Evolutionary conservation across 2,888 invertebrate species (phyloP).

Genomic region (Tetheella fluctuosa): DNA sequence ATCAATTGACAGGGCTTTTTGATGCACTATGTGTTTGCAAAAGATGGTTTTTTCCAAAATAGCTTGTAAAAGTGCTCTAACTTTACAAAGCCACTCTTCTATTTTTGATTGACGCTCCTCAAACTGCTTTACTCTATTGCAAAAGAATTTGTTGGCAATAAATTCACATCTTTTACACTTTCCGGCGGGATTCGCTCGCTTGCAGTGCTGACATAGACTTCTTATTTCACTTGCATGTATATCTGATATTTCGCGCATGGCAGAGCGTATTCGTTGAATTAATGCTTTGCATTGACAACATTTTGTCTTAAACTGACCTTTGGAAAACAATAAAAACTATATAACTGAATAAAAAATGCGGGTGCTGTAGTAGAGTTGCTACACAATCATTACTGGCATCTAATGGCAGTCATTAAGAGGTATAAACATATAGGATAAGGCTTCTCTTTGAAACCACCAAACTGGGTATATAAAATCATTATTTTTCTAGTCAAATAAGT

Average conservation of each 20-base stretch:
- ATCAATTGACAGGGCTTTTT: slow-evolving; percentile 18
- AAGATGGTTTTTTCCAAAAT: slow-evolving; percentile 35
- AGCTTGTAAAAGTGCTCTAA: slow-evolving; percentile 40
- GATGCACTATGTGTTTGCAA: slow-evolving; percentile 35
- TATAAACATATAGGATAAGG: too few relatives aligned
- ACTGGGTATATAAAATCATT: too few relatives aligned
- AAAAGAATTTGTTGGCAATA: slow-evolving; percentile 41
- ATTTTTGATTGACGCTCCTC: slow-evolving; percentile 34
- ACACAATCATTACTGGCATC: too few relatives aligned
- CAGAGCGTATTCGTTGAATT: slow-evolving; percentile 40
- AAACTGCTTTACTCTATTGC: slow-evolving; percentile 26
- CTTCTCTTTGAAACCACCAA: too few relatives aligned
- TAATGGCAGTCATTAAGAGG: too few relatives aligned
- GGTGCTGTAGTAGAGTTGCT: too few relatives aligned
- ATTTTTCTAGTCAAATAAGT: too few relatives aligned
- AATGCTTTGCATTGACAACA: slow-evolving; percentile 49
- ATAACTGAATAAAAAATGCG: neutral
- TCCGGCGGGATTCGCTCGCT: slow-evolving; percentile 29
- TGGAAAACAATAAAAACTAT: neutral
- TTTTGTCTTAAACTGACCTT: slow-evolving; percentile 47
- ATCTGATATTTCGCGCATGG: slow-evolving; percentile 46
- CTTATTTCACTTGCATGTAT: slow-evolving; percentile 44
- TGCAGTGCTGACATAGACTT: slow-evolving; percentile 53
- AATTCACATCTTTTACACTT: slow-evolving; percentile 55
- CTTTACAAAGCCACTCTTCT: slow-evolving; percentile 42